phyloP scores from a whole-genome alignment of 1,140 invertebrate genomes.

The Monochamus saltuarius region DNA sequence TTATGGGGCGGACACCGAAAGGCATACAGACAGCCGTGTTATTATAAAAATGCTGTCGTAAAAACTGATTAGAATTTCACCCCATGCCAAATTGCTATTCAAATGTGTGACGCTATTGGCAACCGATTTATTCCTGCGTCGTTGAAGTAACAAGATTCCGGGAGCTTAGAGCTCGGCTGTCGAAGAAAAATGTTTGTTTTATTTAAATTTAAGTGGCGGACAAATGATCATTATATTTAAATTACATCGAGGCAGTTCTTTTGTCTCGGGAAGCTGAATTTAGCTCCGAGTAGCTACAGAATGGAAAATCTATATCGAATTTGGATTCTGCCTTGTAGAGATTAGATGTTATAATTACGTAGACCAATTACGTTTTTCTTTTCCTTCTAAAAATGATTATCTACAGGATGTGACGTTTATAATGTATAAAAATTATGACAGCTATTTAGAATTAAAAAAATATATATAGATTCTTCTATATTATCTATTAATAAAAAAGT shows the following conservation, averaged over 20 bases:
- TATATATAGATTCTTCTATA: too few relatives aligned
- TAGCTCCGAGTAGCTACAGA: too few relatives aligned
- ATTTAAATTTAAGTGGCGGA: conserved; percentile 49
- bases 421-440: too few relatives aligned
- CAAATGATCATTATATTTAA: conserved; percentile 47
- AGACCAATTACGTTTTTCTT: too few relatives aligned
- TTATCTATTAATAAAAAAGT: too few relatives aligned
- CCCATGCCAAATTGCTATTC: conserved; percentile 51
- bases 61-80: conserved; percentile 52
- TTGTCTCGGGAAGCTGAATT: conserved; percentile 6
- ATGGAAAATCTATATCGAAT: too few relatives aligned
- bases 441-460: too few relatives aligned
- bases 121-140: conserved; percentile 50
- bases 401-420: too few relatives aligned
- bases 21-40: conserved; percentile 38
- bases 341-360: too few relatives aligned
- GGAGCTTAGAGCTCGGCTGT: conserved; percentile 37
- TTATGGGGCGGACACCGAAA: conserved; percentile 28
- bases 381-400: too few relatives aligned
- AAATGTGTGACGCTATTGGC: conserved; percentile 51
- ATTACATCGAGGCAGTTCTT: conserved; percentile 36
- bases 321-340: too few relatives aligned
- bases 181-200: conserved; percentile 51
- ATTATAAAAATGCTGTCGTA: conserved; percentile 43
- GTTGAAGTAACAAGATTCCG: conserved; percentile 47